Base-by-base conservation (phyloP, 64 coral and sea anemone genomes). In the Pocillopora damicornis region DNA sequence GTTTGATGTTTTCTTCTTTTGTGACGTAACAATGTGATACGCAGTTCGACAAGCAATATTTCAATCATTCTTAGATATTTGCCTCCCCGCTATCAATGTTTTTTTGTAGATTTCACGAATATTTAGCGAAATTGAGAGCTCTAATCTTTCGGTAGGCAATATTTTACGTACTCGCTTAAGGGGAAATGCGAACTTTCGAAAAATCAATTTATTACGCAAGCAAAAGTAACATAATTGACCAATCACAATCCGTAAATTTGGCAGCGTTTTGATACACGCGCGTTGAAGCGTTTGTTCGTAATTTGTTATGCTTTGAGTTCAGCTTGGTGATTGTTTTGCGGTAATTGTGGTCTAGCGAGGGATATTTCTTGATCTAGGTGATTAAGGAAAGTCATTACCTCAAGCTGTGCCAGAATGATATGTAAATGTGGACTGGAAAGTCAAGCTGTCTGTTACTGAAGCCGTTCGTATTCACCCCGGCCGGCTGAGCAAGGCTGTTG, bases 171-270 rank as follows among this genome's bases (percentile, higher is more conserved):
- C 30, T 30, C 30, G 0, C 30, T 30, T 30, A 22, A 13, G 61
- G 14, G 16, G 59, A 63, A 65, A 67, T 15, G 38, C 34, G 10
- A 35, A 66, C 64, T 37, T 85, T 63, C 37, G 36, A 58, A 85
- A 58, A 85, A 73, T 71, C 63, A 73, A 58, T 85, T 83, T 73
- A 85, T 85, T 85, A 85, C 81, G 81, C 62, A 83, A 83, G 38
- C 81, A 38, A 13, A 58, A 17, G 35, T 26, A 37, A 12, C 11
- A 85, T 65, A 85, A 85, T 85, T 13, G 72, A 38, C 81, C 81
- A 85, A 85, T 85, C 81, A 85, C 9, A 58, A 72, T 11, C 42
- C 81, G 81, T 42, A 4, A 85, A 15, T 85, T 85, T 83, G 62
- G 35, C 63, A 85, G 64, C 37, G 38, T 72, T 71, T 71, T 73